Conservation (phyloP, 2,888 invertebrate species). For the Tribolium freemani region DNA sequence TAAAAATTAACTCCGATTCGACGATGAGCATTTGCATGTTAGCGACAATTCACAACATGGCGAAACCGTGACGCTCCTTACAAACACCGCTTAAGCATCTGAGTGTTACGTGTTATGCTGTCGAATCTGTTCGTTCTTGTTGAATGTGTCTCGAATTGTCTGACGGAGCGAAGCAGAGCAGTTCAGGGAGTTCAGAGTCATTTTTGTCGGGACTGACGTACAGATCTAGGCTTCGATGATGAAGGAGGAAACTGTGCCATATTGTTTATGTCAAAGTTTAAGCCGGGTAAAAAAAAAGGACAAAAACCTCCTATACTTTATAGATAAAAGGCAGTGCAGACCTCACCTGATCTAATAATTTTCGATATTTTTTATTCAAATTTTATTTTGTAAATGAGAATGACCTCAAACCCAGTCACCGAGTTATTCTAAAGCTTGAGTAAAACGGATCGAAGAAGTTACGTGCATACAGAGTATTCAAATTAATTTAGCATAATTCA, state of each 20-base stretch:
- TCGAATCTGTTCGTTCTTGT: constrained; percentile 5
- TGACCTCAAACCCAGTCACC: too few relatives aligned
- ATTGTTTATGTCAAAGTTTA: constrained; percentile 3
- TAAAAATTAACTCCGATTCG: not conserved
- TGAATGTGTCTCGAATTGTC: constrained; percentile 13
- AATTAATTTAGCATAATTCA: not conserved
- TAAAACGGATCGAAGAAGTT: too few relatives aligned
- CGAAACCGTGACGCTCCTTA: not conserved
- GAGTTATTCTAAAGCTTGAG: too few relatives aligned
- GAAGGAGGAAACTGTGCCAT: not conserved
- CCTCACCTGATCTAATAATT: too few relatives aligned
- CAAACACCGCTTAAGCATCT: not conserved
- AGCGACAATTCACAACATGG: not conserved
- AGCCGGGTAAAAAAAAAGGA: too few relatives aligned
- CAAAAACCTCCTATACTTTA: too few relatives aligned
- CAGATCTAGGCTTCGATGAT: not conserved
- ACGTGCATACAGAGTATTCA: not conserved
- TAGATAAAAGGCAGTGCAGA: too few relatives aligned
- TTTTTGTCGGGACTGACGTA: constrained; percentile 1
- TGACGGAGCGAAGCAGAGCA: not conserved
- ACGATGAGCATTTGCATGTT: not conserved
- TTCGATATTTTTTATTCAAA: too few relatives aligned
- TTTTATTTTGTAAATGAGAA: too few relatives aligned
- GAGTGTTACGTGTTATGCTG: constrained; percentile 1
- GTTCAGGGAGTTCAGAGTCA: not conserved